A percentile compares a stretch with the other conserved stretches of the same genome.
Conservation (phyloP, 2,888 invertebrate species). For the Hypomecis punctinalis region DNA sequence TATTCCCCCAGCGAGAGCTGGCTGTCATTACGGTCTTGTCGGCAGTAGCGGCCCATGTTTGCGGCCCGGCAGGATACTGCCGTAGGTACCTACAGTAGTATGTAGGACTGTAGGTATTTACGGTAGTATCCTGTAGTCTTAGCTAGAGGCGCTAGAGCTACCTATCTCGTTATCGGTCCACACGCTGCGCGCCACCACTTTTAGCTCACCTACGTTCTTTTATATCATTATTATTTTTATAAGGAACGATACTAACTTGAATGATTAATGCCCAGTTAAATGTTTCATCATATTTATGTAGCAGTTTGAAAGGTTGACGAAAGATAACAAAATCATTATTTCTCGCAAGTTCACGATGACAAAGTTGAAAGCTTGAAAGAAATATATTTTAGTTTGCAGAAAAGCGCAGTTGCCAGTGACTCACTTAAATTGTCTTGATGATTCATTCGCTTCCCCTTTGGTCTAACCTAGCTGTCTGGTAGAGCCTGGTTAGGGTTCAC, state of each 20-base stretch:
- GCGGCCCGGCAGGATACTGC: constrained; percentile 13
- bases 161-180: constrained; percentile 7
- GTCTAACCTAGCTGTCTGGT: neutral
- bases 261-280: neutral
- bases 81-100: neutral
- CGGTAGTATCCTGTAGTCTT: too few species aligned
- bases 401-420: neutral
- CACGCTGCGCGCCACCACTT: neutral
- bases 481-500: neutral
- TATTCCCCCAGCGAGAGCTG: constrained; percentile 1
- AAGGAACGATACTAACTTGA: too few species aligned
- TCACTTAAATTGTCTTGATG: neutral
- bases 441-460: neutral
- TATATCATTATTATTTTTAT: too few species aligned
- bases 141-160: neutral
- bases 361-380: too few species aligned
- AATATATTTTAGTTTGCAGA: neutral
- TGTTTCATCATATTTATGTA: constrained; percentile 1
- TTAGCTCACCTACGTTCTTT: too few species aligned
- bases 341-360: neutral
- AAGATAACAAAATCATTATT: neutral
- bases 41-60: constrained; percentile 1
- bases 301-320: neutral
- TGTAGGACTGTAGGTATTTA: too few species aligned
- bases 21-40: constrained; percentile 3